Evolutionary conservation across 2,113 vertebrate genomes (phyloP).

Genomic region (Antechinus stuartii): DNA sequence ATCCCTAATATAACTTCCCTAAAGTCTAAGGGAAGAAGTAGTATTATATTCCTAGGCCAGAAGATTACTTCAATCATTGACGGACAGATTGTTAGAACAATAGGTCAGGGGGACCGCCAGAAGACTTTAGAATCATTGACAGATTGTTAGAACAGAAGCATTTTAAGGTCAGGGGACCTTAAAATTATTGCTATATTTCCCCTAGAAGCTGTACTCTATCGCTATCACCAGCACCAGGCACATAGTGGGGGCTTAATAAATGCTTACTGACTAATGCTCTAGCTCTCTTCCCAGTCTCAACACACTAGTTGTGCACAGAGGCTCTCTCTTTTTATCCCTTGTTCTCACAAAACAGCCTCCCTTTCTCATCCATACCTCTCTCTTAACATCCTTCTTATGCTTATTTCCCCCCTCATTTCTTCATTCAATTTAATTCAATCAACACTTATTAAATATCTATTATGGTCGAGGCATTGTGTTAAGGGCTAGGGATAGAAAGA

Average conservation of each 20-base stretch:
- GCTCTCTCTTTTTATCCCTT: neutral
- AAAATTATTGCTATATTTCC: too few species aligned
- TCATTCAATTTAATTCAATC: neutral
- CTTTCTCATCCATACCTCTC: neutral
- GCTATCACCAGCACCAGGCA: neutral
- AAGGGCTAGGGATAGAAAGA: neutral
- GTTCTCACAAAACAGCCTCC: neutral
- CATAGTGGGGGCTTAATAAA: neutral
- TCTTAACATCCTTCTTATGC: neutral
- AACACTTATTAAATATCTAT: neutral
- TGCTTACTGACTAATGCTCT: neutral
- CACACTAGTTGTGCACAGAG: neutral
- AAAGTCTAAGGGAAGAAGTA: too few species aligned
- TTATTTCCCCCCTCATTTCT: neutral
- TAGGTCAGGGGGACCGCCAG: too few species aligned
- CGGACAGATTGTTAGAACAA: too few species aligned
- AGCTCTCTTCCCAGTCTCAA: neutral
- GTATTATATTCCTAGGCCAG: too few species aligned
- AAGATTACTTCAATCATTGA: too few species aligned
- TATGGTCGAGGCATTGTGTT: neutral
- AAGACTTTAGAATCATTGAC: too few species aligned
- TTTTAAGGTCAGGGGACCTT: too few species aligned
- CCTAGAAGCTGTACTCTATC: too few species aligned
- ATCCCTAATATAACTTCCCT: too few species aligned
- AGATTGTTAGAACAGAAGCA: too few species aligned